Evolutionary conservation across 2,888 invertebrate genomes (phyloP), one percentile per base, ranked within the genome.

Genomic region (Brenthis daphne): DNA sequence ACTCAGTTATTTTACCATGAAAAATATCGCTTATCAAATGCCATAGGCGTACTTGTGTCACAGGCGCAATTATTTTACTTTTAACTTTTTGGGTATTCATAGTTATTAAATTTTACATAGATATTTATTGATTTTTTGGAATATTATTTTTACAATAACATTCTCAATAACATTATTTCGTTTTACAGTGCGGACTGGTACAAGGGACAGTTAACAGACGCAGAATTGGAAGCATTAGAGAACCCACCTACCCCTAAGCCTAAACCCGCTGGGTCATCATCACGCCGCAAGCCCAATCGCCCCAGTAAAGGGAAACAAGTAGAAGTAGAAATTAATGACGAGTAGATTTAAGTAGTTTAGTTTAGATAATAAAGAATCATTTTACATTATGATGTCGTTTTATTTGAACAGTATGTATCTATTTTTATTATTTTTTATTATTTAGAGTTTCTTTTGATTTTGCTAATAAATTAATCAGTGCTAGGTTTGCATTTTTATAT

Each of bases 161-260:
- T 43, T 33, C 6, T 56, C 14, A 48, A 48, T 16, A 20, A 16
- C n/a, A 16, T 53, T 16, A n/a, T 11, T 57, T 47, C 16, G 13
- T 56, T 66, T 60, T 64, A 60, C 87, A 97, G 97, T 86, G 96
- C 95, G 76, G 97, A 97, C 81, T 98, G 97, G 97, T 98, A 98
- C 92, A 97, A 97, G 84, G 97, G 95, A 55, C 95, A 96, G 75
- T 88, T 97, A 79, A 97, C 96, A 11, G 97, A 97, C 73, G 95
- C 95, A 54, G 95, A 97, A 83, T 85, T 97, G 69, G 95, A 95
- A 0, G 96, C 96, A 54, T 88, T 97, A 74, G 97, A 97, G 86
- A 95, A 97, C 89, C 97, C 97, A 2, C 95, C 96, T 53, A 94
- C 94, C 51, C 90, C 94, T 16, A 95, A 94, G 80, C 94, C 94